Evolutionary conservation across 2,113 vertebrate species (phyloP), one percentile per base, ranked within the genome.

Genomic region (Brienomyrus brachyistius): DNA sequence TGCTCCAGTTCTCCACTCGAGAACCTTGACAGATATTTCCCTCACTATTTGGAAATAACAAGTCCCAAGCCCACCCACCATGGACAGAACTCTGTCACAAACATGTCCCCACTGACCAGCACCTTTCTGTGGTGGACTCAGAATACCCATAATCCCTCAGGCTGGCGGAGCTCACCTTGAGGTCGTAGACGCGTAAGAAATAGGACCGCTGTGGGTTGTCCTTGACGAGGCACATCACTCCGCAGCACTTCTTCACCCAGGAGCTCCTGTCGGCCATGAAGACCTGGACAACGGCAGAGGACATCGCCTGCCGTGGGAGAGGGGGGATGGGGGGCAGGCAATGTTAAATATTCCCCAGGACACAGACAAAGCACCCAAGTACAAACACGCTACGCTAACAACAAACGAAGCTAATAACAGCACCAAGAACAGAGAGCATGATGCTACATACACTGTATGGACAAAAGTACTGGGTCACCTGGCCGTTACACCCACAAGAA

Each of bases 181-280:
- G 98, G 94, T 99, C 98, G 93, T 97, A 98, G 94, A 99, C 97
- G 93, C 98, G 96, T 94, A 99, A 97, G 96, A 97, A 99, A 96
- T 99, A 99, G 1, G 98, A 99, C 93, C 98, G 98, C 94, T 97
- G 97, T 0, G 98, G 98, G 97, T 99, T 99, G 96, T 99, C 98
- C 94, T 99, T 99, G 92, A 99, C 97, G 92, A 99, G 95, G 92
- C 98, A 99, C 92, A 97, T 97, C 91, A 99, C 98, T 11, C 98
- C 98, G 89, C 98, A 99, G 94, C 98, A 98, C 27, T 96, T 97
- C 95, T 99, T 99, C 59, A 95, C 95, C 98, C 98, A 99, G 92
- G 96, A 96, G 93, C 96, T 97, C 77, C 97, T 96, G 91, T 99
- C 98, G 7, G 98, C 96, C 70, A 93, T 94, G 31, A 97, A 99